Evolutionary conservation across 2,888 invertebrate genomes (phyloP).

Genomic region (Pollenia amentaria): DNA sequence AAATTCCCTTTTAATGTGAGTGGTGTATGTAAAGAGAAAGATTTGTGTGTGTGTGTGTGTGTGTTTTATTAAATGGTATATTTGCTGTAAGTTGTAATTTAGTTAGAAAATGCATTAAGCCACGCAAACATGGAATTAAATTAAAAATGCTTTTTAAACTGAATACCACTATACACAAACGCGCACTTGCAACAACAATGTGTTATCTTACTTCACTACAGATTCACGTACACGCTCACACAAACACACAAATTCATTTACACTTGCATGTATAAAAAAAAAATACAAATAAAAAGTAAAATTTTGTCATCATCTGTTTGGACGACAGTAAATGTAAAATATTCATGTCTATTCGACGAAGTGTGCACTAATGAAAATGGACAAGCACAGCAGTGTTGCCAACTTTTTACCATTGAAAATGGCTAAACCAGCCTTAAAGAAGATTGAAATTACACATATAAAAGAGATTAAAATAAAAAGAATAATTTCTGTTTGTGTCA

Average conservation of each 20-base stretch:
- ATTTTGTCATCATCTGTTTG: slow-evolving; percentile 36
- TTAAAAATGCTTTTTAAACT: slow-evolving; percentile 71
- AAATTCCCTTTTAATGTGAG: background rate
- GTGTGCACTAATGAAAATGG: slow-evolving; percentile 41
- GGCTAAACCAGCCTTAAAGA: no score
- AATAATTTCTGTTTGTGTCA: no score
- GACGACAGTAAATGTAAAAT: slow-evolving; percentile 32
- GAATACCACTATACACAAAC: slow-evolving; percentile 34
- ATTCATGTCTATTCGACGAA: slow-evolving; percentile 45
- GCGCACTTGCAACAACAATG: background rate
- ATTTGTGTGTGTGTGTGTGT: slow-evolving; percentile 5
- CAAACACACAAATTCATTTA: background rate
- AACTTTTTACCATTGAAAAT: no score
- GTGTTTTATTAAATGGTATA: slow-evolving; percentile 63
- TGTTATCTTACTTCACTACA: background rate
- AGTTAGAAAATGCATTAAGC: slow-evolving; percentile 76
- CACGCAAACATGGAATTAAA: slow-evolving; percentile 74
- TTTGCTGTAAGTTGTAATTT: slow-evolving; percentile 71
- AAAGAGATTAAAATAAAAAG: no score
- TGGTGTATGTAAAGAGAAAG: background rate
- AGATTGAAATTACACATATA: no score
- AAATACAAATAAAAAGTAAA: slow-evolving; percentile 7
- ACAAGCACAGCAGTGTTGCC: background rate
- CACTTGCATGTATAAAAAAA: background rate
- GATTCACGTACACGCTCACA: background rate